Evolutionary conservation across 1,140 invertebrate species (phyloP).

Genomic region (Drosophila repleta): DNA sequence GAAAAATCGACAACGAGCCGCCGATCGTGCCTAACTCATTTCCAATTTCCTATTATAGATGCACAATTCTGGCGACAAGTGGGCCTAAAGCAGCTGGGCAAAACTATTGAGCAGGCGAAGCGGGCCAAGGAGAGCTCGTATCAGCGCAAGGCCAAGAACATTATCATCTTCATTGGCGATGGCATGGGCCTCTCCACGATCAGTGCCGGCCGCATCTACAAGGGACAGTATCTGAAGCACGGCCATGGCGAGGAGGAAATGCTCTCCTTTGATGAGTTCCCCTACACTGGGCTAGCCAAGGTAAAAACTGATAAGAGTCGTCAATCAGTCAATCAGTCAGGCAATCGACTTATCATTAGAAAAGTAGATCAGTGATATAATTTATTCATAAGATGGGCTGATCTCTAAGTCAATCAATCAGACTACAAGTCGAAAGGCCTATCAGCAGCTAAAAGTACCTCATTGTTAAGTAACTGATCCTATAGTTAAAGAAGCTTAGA

Average conservation of each 20-base stretch:
- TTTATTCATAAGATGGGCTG: too few species aligned
- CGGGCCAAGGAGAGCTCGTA: constrained; percentile 62
- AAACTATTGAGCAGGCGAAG: constrained; percentile 58
- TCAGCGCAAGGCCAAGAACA: constrained; percentile 87
- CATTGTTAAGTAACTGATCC: too few species aligned
- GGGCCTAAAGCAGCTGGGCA: constrained; percentile 62
- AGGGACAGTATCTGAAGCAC: constrained; percentile 85
- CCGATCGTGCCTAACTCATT: constrained; percentile 35
- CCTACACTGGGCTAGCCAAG: constrained; percentile 88
- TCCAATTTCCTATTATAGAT: constrained; percentile 45
- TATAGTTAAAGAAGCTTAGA: too few species aligned
- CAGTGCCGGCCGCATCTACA: constrained; percentile 89
- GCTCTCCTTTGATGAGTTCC: constrained; percentile 89
- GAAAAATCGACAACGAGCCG: constrained; percentile 30
- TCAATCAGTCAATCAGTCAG: too few species aligned
- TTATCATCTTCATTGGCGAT: constrained; percentile 91
- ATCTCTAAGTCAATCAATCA: not conserved
- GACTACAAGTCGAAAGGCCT: not conserved
- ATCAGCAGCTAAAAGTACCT: too few species aligned
- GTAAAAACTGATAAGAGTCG: constrained; percentile 67
- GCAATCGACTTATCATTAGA: not conserved
- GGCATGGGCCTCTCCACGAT: constrained; percentile 91
- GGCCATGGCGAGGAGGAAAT: constrained; percentile 86
- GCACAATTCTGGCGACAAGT: constrained; percentile 66
- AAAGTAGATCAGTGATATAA: not conserved